Conservation (phyloP, 2,797 vertebrate genomes). For the Aythya fuligula region DNA sequence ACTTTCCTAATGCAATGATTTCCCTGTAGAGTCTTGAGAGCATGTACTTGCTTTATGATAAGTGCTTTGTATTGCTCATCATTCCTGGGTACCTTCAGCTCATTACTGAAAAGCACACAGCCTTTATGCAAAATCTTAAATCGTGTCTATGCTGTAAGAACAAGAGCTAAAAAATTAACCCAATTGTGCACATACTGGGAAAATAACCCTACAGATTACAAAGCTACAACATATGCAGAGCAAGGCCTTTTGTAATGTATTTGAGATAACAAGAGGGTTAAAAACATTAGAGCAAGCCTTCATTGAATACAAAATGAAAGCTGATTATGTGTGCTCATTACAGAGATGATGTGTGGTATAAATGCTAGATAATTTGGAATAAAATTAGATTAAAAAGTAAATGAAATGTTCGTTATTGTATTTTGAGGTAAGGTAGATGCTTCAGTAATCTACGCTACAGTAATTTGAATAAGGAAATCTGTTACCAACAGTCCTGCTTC, state of each 20-base stretch:
- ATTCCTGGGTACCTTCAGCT: background rate
- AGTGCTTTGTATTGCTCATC: slow-evolving; percentile 59
- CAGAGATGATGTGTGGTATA: background rate
- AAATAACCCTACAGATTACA: background rate
- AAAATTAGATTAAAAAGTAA: slow-evolving; percentile 19
- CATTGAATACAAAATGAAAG: background rate
- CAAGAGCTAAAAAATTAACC: slow-evolving; percentile 22
- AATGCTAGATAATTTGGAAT: slow-evolving; percentile 8
- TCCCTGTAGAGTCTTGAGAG: slow-evolving; percentile 62
- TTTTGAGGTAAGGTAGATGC: background rate
- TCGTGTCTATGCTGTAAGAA: background rate
- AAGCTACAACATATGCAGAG: background rate
- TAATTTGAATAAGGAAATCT: background rate
- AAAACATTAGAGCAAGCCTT: background rate
- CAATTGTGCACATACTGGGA: slow-evolving; percentile 14
- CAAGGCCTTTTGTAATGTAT: background rate
- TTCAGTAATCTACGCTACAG: background rate
- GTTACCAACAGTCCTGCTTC: background rate
- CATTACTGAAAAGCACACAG: slow-evolving; percentile 4
- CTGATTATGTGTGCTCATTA: background rate
- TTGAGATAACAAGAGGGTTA: background rate
- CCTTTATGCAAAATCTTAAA: slow-evolving; percentile 37
- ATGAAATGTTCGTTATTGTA: background rate
- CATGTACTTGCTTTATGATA: slow-evolving; percentile 50
- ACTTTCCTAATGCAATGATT: slow-evolving; percentile 62